Evolutionary conservation across 2,888 invertebrate genomes (phyloP), one percentile per base, ranked within the genome.

Genomic region (Poecilobothrus nobilitatus): DNA sequence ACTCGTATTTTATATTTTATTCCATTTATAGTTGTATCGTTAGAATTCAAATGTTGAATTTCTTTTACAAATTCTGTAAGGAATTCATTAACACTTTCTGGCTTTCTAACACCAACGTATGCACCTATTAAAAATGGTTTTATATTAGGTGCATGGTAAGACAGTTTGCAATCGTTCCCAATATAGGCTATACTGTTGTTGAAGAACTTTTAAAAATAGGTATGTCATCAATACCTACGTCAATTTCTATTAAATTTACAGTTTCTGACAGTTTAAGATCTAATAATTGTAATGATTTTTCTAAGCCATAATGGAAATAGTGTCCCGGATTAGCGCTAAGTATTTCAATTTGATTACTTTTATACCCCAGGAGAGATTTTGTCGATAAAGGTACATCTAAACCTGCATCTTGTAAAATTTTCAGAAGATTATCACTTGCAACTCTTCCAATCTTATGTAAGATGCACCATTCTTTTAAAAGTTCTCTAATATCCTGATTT

Each of bases 121-220:
- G 44, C 21, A 21, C 22, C 67, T 34, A 68, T 65, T 33, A 65
- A 12, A 53, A 68, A 68, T 3, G 68, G 65, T 65, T 53, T 18
- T 4, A 68, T 27, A 12, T 53, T 15, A n/a, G n/a, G n/a, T n/a
- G n/a, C n/a, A n/a, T n/a, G n/a, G n/a, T n/a, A 12, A 6, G 9
- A 53, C n/a, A n/a, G 15, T 18, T 18, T 53, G 18, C 9, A 53
- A 53, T 53, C 18, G 53, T 18, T 53, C 18, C 53, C 53, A 53
- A 18, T 15, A 53, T 53, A 18, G 53, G 53, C 53, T 18, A 53
- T 6, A 53, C 9, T 18, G 53, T 53, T n/a, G 6, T 7, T 2
- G 5, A 12, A 6, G 53, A 53, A 18, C 53, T 53, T 53, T 53
- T 53, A 53, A 53, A 53, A 6, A 53, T 18, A 6, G 53, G 53